Evolutionary conservation across 1,140 invertebrate genomes (phyloP).

Genomic region (Brachionus asplanchnoidis): DNA sequence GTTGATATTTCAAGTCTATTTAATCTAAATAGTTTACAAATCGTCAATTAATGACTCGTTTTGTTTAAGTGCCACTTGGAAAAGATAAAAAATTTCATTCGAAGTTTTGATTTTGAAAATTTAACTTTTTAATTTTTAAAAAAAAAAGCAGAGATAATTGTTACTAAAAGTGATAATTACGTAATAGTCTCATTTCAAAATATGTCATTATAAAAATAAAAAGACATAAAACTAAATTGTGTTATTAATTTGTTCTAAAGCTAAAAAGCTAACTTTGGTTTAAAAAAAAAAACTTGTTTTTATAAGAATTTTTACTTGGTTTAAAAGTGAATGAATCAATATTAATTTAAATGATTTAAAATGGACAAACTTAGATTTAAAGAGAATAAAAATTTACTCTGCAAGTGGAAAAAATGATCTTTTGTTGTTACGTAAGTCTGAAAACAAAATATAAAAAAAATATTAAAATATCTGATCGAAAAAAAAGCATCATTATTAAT

Average conservation of each 20-base stretch:
- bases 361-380: too few relatives aligned
- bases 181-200: background rate
- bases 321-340: background rate
- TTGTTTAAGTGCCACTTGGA: background rate
- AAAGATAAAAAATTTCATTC: background rate
- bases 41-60: background rate
- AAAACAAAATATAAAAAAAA: too few relatives aligned
- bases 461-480: too few relatives aligned
- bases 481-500: too few relatives aligned
- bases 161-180: background rate
- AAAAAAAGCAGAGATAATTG: background rate
- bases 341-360: background rate
- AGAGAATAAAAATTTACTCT: too few relatives aligned
- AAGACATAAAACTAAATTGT: background rate
- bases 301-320: background rate
- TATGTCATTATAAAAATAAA: background rate
- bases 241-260: background rate
- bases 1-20: background rate
- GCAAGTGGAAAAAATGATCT: too few relatives aligned
- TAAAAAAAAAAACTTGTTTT: background rate
- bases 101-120: background rate
- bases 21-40: background rate
- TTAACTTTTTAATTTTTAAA: background rate
- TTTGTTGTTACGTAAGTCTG: too few relatives aligned
- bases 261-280: background rate